Evolutionary conservation across 2,888 invertebrate species (phyloP).

Genomic region (Acrocera orbiculus): DNA sequence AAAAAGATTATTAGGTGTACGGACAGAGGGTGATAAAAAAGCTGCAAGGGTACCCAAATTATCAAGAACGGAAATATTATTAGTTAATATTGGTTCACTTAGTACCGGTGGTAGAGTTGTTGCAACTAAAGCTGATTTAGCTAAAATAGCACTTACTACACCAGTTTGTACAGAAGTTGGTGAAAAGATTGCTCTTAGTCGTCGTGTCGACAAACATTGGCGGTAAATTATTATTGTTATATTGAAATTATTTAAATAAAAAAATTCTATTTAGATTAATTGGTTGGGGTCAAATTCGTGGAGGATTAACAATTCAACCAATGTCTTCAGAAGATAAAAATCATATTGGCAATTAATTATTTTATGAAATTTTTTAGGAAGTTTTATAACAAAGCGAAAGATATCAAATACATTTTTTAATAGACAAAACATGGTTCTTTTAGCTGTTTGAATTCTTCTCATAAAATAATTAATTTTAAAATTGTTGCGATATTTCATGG

Average conservation of each 20-base stretch:
- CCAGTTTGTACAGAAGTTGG: slow-evolving; percentile 98
- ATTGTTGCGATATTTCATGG: no score
- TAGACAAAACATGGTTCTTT: no score
- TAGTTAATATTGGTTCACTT: slow-evolving; percentile 97
- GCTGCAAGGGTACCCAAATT: slow-evolving; percentile 94
- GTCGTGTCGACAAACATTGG: slow-evolving; percentile 99
- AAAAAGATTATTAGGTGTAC: slow-evolving; percentile 87
- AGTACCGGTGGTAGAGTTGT: slow-evolving; percentile 94
- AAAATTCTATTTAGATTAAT: slow-evolving; percentile 54
- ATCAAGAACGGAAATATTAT: slow-evolving; percentile 72
- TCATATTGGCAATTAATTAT: no score
- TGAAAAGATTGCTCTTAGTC: slow-evolving; percentile 97
- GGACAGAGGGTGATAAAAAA: slow-evolving; percentile 97
- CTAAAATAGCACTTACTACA: slow-evolving; percentile 89
- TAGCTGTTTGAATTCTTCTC: no score
- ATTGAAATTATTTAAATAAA: neutral
- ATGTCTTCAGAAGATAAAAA: no score
- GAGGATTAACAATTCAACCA: slow-evolving; percentile 91
- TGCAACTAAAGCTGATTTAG: slow-evolving; percentile 90
- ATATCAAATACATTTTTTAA: no score
- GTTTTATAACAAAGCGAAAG: no score
- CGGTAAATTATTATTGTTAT: slow-evolving; percentile 37
- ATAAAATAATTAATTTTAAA: no score
- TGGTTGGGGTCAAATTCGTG: slow-evolving; percentile 98
- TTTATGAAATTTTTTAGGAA: no score